Evolutionary conservation across 2,888 invertebrate genomes (phyloP).

Genomic region (Eristalinus aeneus): DNA sequence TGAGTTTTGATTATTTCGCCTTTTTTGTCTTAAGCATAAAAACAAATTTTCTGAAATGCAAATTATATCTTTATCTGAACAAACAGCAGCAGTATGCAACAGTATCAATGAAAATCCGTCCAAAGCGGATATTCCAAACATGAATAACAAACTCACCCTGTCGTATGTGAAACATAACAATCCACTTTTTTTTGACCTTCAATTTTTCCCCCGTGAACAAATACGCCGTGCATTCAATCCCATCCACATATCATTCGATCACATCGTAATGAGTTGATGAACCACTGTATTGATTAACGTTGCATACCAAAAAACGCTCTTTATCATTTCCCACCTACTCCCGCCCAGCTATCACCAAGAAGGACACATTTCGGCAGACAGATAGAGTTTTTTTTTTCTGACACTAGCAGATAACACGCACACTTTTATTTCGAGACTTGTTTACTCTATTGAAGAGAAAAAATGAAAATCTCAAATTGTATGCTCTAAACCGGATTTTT

Average conservation of each 20-base stretch:
- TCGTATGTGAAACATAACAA: neutral
- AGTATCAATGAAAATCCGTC: too few relatives aligned
- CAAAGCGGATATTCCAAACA: too few relatives aligned
- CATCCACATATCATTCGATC: neutral
- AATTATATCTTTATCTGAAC: too few relatives aligned
- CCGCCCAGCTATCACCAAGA: neutral
- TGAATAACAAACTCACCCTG: neutral
- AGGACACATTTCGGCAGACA: neutral
- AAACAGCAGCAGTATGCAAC: too few relatives aligned
- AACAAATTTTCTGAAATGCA: too few relatives aligned
- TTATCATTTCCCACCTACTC: conserved; percentile 9
- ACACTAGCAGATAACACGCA: neutral
- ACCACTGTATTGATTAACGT: neutral
- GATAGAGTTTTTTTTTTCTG: neutral
- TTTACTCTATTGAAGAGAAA: conserved; percentile 8
- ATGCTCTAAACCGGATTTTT: conserved; percentile 5
- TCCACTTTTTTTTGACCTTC: neutral
- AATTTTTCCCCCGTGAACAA: neutral
- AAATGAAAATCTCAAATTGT: neutral
- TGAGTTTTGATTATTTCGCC: too few relatives aligned
- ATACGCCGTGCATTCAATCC: neutral
- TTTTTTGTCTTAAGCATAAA: too few relatives aligned
- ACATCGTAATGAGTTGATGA: neutral
- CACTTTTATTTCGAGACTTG: neutral
- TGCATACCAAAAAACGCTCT: neutral